Base-by-base conservation (phyloP, 2,888 invertebrate species). In the Antheraea assamensis region DNA sequence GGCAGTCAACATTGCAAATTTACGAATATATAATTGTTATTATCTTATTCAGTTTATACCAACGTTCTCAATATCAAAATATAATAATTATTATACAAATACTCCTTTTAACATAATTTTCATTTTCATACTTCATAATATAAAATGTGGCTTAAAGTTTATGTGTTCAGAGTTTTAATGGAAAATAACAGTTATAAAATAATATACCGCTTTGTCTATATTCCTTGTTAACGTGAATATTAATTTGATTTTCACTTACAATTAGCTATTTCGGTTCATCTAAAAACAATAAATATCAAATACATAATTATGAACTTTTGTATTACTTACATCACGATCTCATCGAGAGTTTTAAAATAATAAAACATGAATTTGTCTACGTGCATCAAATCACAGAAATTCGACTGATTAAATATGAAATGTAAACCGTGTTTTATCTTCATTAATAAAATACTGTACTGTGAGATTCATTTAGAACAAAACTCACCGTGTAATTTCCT, bases 401-500 rank as follows among this genome's bases (percentile, higher is more conserved):
- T 19, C 17, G 3, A 49, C 49, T 19, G 49, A 19, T 13, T 42
- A 42, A 42, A 42, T 49, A 49, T 2, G 17, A 3, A 2, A 49
- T 5, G 19, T 10, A 55, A 61, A 61, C 10, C 10, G 15, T 27
- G n/a, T 61, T 61, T 27, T 61, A 24, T n/a, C 24, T 55, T 55
- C 8, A 21, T 1, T 58, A 24, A n/a, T 58, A 8, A 58, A 42
- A 42, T 42, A 42, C 42, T 42, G 42, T 58, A 17, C 15, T 27
- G 61, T 30, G 27, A 30, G 17, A 64, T 30, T 64, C 1, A 24
- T 58, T 58, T 24, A 30, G 30, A 73, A 58, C 73, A 75, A 21
- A 72, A 75, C 78, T 80, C 95, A 98, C 98, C 98, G 96, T 75
- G 99, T 99, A 84, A 99, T 98, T 95, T 99, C 99, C 94, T 99